Evolutionary conservation across 2,888 invertebrate genomes (phyloP), one percentile per base, ranked within the genome.

Genomic region (Ormia ochracea): DNA sequence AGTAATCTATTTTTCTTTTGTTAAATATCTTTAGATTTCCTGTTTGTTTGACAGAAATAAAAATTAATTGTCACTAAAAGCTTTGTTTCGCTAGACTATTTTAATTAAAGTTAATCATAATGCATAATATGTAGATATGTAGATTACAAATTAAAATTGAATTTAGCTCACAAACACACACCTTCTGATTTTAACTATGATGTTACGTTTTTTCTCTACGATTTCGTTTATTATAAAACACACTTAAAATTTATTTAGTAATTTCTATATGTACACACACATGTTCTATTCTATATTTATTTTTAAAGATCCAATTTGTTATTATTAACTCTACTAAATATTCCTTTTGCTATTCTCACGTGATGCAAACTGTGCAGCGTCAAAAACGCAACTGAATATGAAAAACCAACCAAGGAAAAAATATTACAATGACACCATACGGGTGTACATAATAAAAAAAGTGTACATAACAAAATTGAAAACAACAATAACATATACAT

Each of bases 281-380:
- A 17, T 38, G 38, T 59, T 61, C n/a, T 38, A 48, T 48, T 43
- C 26, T 70, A 28, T 59, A 38, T 70, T 65, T 66, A 41, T 74
- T 66, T 66, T 33, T 54, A 72, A 72, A 70, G 59, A 61, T 72
- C 36, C 45, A 26, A 7, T 63, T 69, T 68, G 45, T 41, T 58
- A 41, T 33, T 59, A 43, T 21, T 36, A 28, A 43, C 19, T 45
- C 5, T 50, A 23, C 21, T 14, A 36, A 26, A 43, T 38, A 19
- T 19, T 26, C n/a, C 23, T 78, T 63, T 66, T 23, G 3, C 48
- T 61, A 80, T 72, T 73, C 80, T 80, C 80, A 80, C 80, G 80
- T 80, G 80, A 80, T 80, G 76, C 76, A 80, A 80, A 73, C 80
- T 80, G 72, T 80, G 80, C 80, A 80, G 80, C 80, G 80, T 80